Conservation (phyloP, 1,140 invertebrate species). For the Heliconius hewitsoni region DNA sequence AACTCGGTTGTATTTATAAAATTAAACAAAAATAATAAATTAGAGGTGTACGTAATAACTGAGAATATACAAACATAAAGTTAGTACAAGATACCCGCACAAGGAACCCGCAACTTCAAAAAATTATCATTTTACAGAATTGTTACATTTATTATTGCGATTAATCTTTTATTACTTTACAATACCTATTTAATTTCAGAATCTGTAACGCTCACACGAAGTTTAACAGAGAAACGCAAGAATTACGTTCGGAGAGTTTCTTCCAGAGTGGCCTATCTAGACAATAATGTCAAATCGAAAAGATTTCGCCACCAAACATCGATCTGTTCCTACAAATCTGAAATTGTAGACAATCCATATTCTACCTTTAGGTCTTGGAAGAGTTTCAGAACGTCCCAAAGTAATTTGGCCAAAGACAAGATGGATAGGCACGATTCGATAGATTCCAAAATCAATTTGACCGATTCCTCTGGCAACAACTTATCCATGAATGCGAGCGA, state of each 20-base stretch:
- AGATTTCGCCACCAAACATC: conserved; percentile 68
- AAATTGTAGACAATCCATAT: conserved; percentile 63
- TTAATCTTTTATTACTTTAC: too few species aligned
- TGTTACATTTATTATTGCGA: too few species aligned
- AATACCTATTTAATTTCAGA: conserved; percentile 54
- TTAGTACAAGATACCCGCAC: too few species aligned
- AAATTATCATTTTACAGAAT: too few species aligned
- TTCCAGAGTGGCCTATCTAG: conserved; percentile 64
- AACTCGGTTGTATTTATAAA: neutral
- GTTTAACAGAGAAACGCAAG: conserved; percentile 83
- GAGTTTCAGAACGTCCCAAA: conserved; percentile 65
- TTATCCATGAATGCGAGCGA: conserved; percentile 51
- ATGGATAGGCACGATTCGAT: conserved; percentile 51
- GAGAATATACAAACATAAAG: too few species aligned
- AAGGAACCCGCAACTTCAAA: too few species aligned
- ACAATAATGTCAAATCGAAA: conserved; percentile 53
- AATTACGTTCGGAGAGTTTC: conserved; percentile 83
- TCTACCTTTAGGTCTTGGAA: conserved; percentile 66
- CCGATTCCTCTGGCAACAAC: conserved; percentile 59
- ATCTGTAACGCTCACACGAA: conserved; percentile 76
- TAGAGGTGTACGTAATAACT: too few species aligned
- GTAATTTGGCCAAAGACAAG: conserved; percentile 55
- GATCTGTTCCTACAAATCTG: conserved; percentile 67
- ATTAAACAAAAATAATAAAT: too few species aligned
- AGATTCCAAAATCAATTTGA: conserved; percentile 66